Conservation (phyloP, 2,888 invertebrate genomes). For the Nemotelus nigrinus region DNA sequence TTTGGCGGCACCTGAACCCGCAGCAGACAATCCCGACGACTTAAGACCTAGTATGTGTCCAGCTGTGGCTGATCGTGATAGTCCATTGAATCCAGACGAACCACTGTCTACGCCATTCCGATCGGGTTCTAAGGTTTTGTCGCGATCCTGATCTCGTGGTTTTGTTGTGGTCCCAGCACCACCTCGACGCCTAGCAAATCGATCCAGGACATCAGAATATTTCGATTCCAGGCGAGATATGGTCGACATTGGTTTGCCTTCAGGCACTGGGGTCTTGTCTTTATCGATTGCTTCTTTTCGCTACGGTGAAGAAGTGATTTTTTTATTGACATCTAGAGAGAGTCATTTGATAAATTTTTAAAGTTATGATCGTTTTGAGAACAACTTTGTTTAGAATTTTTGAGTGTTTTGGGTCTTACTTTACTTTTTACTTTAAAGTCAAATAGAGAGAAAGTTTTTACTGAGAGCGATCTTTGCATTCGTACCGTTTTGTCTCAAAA, state of each 20-base stretch:
- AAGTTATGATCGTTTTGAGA: no score
- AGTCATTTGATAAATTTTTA: no score
- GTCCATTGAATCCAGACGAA: conserved; percentile 57
- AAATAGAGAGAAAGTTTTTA: no score
- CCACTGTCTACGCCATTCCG: conserved; percentile 42
- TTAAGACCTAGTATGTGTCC: conserved; percentile 63
- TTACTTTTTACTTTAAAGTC: no score
- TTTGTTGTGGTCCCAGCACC: neutral
- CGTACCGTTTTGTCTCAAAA: no score
- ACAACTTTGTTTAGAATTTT: no score
- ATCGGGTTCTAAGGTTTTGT: conserved; percentile 77
- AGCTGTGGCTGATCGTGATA: conserved; percentile 76
- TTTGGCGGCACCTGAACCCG: neutral
- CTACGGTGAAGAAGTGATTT: conserved; percentile 46
- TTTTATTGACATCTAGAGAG: no score
- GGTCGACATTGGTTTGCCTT: conserved; percentile 64
- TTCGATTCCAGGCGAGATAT: conserved; percentile 81
- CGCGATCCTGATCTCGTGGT: conserved; percentile 69
- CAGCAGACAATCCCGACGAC: conserved; percentile 57
- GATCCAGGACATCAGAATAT: conserved; percentile 79
- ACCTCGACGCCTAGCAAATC: conserved; percentile 71
- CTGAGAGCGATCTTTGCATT: no score
- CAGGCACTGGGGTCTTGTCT: conserved; percentile 61
- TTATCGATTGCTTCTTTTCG: conserved; percentile 59
- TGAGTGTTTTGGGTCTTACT: no score